A percentile compares a stretch with the other conserved stretches of the same genome.
Evolutionary conservation across 2,888 invertebrate genomes (phyloP).

Genomic region (Drosophila buzzatii): DNA sequence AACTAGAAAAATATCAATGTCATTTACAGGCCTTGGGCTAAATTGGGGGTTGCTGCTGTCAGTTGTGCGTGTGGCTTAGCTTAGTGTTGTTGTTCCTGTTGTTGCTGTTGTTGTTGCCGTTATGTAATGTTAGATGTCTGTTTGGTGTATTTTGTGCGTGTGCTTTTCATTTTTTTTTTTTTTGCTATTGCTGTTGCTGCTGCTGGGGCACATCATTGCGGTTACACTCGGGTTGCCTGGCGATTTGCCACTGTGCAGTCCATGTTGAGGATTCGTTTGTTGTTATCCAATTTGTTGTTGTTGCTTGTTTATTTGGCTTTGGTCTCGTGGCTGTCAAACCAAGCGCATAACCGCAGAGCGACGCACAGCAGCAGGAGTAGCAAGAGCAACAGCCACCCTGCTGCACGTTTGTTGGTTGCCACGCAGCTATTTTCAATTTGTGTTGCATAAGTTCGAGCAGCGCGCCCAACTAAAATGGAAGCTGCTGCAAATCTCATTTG

Average conservation of each 20-base stretch:
- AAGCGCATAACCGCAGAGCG: slow-evolving; percentile 72
- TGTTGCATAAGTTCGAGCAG: slow-evolving; percentile 53
- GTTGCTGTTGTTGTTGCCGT: slow-evolving; percentile 38
- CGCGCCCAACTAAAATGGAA: slow-evolving; percentile 30
- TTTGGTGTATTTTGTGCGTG: slow-evolving; percentile 37
- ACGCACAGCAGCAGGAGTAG: slow-evolving; percentile 34
- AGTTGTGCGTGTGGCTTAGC: slow-evolving; percentile 13
- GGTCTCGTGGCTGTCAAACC: slow-evolving; percentile 73
- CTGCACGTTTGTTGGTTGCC: slow-evolving; percentile 38
- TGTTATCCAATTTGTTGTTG: slow-evolving; percentile 23
- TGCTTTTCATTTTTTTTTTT: slow-evolving; percentile 18
- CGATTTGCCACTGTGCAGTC: slow-evolving; percentile 46
- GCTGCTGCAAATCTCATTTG: slow-evolving; percentile 62
- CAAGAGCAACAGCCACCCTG: slow-evolving; percentile 8
- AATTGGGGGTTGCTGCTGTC: slow-evolving; percentile 42
- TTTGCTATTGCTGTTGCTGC: background rate
- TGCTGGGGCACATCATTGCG: slow-evolving; percentile 63
- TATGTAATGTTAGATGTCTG: slow-evolving; percentile 66
- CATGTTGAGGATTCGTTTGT: slow-evolving; percentile 17
- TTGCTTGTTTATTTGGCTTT: slow-evolving; percentile 61
- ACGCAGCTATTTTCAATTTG: slow-evolving; percentile 70
- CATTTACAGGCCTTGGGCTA: slow-evolving; percentile 59
- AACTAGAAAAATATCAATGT: slow-evolving; percentile 72
- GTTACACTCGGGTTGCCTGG: slow-evolving; percentile 55
- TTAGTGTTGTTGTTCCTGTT: slow-evolving; percentile 23